Percentiles rank a stretch among this genome's conserved stretches.
Evolutionary conservation across 2,888 invertebrate genomes (phyloP).

Genomic region (Allolobophora icterica): DNA sequence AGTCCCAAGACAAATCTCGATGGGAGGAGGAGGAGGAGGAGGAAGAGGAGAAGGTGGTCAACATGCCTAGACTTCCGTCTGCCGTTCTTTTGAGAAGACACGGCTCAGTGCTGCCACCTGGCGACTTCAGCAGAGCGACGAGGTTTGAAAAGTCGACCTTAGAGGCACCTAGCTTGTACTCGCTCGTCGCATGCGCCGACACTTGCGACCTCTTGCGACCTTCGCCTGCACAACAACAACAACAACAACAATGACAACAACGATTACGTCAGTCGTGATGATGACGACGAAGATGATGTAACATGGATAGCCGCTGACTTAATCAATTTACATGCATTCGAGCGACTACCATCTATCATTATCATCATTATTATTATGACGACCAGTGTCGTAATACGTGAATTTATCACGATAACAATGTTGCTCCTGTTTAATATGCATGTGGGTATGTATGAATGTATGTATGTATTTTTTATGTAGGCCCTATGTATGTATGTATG

Average conservation of each 20-base stretch:
- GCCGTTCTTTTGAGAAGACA: conserved; percentile 92
- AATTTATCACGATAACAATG: too few relatives aligned
- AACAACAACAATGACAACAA: not conserved
- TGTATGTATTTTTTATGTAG: too few relatives aligned
- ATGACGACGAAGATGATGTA: not conserved
- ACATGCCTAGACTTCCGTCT: conserved; percentile 83
- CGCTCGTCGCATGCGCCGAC: conserved; percentile 93
- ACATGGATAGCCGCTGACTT: too few relatives aligned
- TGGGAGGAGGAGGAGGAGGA: too few relatives aligned
- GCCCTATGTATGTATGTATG: too few relatives aligned
- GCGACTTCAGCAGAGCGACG: conserved; percentile 84
- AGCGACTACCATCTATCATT: too few relatives aligned
- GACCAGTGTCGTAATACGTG: too few relatives aligned
- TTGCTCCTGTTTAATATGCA: too few relatives aligned
- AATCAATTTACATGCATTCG: too few relatives aligned
- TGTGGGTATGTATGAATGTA: too few relatives aligned
- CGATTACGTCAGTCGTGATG: not conserved
- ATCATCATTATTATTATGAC: too few relatives aligned
- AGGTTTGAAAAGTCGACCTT: conserved; percentile 65
- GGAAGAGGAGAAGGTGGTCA: not conserved
- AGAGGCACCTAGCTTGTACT: conserved; percentile 86
- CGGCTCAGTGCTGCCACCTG: conserved; percentile 86
- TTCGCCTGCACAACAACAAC: conserved; percentile 73
- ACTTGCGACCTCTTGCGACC: conserved; percentile 95
- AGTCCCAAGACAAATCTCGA: not conserved